These are phyloP conservation scores for Crocuta crocuta DNA, from an alignment of 2,113 vertebrate genomes.

Conservation along the genomic window DNA sequence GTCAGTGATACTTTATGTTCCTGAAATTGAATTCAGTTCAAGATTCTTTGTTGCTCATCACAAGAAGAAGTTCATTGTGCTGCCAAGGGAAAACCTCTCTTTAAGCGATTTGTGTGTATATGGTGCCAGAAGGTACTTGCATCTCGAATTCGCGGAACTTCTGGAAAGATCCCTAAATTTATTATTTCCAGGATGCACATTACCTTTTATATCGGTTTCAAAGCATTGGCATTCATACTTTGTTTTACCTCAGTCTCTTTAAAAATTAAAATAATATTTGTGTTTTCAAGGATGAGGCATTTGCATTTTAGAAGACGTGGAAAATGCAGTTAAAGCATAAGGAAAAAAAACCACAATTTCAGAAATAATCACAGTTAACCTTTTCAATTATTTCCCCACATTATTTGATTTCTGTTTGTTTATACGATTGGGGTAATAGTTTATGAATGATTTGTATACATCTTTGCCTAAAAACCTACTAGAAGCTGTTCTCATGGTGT, in stretches of 20 bases:
- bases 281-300: neutral
- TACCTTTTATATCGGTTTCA: neutral
- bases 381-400: neutral
- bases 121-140: neutral
- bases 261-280: slow-evolving; percentile 38
- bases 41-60: neutral
- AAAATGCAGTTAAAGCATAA: neutral
- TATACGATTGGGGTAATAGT: neutral
- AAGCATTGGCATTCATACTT: neutral
- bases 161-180: neutral
- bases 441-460: neutral
- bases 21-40: neutral
- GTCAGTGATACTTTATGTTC: neutral
- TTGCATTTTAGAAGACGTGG: slow-evolving; percentile 10
- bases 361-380: neutral
- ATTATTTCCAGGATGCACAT: neutral
- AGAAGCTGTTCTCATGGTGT: neutral
- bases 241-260: neutral
- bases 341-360: neutral
- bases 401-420: slow-evolving; percentile 23
- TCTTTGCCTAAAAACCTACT: neutral
- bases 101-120: neutral
- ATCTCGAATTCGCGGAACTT: neutral
- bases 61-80: neutral
- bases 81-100: neutral